Evolutionary conservation across 1,140 invertebrate genomes (phyloP).

Genomic region (Venturia canescens): DNA sequence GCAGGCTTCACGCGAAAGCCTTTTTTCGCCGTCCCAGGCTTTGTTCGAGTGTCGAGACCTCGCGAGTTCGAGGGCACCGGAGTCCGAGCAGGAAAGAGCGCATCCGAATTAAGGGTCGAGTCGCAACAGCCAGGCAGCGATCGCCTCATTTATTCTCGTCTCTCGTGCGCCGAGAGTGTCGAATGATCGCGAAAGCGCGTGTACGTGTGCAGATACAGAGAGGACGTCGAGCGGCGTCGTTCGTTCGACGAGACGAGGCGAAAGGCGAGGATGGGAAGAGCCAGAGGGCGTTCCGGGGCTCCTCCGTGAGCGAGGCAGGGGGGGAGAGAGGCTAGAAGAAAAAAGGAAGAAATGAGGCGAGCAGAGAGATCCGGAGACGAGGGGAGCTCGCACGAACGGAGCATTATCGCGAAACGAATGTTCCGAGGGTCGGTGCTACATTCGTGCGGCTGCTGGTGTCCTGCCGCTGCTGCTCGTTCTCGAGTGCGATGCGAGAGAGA

Average conservation of each 20-base stretch:
- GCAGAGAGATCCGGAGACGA: background rate
- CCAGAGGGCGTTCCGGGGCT: background rate
- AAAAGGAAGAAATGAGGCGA: background rate
- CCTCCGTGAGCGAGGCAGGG: background rate
- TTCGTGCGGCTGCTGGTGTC: background rate
- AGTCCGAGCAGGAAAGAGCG: background rate
- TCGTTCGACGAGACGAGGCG: background rate
- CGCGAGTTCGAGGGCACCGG: background rate
- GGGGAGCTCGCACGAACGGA: background rate
- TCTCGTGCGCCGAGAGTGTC: background rate
- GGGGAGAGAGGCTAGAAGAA: background rate
- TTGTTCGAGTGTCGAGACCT: too few relatives aligned
- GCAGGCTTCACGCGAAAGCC: too few relatives aligned
- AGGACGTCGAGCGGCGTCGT: background rate
- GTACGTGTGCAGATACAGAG: too few relatives aligned
- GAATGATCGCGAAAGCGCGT: background rate
- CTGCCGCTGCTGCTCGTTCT: slow-evolving; percentile 7
- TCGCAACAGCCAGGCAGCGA: background rate
- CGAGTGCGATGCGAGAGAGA: slow-evolving; percentile 19
- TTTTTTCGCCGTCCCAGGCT: too few relatives aligned
- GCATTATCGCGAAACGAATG: slow-evolving; percentile 17
- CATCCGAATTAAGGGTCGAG: background rate
- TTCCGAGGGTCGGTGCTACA: background rate
- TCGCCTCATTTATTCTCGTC: background rate
- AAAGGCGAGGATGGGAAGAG: background rate